Conservation (phyloP, 2,888 invertebrate genomes). For the Charanyca ferruginea region DNA sequence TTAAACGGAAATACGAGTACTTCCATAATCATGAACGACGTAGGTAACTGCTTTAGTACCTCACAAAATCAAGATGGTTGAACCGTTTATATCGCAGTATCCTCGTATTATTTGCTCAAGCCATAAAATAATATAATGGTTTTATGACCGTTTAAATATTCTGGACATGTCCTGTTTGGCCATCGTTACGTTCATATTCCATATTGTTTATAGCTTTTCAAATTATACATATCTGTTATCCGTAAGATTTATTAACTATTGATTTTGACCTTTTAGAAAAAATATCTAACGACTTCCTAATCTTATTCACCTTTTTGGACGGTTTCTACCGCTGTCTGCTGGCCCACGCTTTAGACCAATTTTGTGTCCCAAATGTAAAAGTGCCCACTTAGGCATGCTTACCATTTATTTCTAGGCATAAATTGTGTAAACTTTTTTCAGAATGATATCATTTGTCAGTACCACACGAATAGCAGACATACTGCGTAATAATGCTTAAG, state of each 20-base stretch:
- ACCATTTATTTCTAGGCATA: conserved; percentile 2
- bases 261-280: conserved; percentile 38
- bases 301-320: conserved; percentile 53
- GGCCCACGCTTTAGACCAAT: conserved; percentile 54
- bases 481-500: not conserved
- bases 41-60: not conserved
- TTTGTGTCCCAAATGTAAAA: conserved; percentile 35
- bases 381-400: conserved; percentile 6
- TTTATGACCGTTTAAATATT: conserved; percentile 45
- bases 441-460: not conserved
- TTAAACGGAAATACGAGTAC: not conserved
- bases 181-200: conserved; percentile 24
- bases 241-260: conserved; percentile 48
- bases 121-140: conserved; percentile 34
- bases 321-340: conserved; percentile 40
- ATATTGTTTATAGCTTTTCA: conserved; percentile 23
- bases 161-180: conserved; percentile 26
- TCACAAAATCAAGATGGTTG: conserved; percentile 13
- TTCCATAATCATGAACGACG: not conserved
- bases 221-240: conserved; percentile 43
- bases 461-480: not conserved
- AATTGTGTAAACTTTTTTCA: not conserved
- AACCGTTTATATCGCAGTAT: not conserved
- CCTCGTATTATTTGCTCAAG: conserved; percentile 2
- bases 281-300: conserved; percentile 53